Conservation (phyloP, 2,797 vertebrate genomes). For the Fratercula arctica region DNA sequence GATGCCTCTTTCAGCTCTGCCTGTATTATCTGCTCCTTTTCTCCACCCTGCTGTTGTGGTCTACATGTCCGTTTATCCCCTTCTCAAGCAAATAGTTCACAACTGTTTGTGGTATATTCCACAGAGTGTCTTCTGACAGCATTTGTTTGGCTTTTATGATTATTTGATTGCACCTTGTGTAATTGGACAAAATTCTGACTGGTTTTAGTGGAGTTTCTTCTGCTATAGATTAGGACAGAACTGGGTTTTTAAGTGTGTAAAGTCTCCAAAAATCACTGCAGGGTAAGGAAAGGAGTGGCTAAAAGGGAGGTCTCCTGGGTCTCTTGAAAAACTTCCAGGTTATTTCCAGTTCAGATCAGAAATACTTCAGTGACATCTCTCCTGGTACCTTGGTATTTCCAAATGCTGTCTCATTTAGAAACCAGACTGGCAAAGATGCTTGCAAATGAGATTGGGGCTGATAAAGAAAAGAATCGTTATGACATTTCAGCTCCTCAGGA, state of each 20-base stretch:
- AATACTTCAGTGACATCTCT: not conserved
- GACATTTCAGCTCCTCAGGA: not conserved
- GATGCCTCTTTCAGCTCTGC: not conserved
- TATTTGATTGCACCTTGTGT: not conserved
- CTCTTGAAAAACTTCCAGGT: not conserved
- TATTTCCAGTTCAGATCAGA: not conserved
- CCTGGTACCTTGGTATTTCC: not conserved
- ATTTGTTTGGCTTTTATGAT: not conserved
- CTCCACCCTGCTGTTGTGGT: not conserved
- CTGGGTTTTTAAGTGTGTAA: not conserved
- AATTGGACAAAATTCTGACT: not conserved
- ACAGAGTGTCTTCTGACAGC: not conserved
- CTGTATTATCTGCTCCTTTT: not conserved
- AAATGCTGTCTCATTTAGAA: not conserved
- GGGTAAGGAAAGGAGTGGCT: not conserved
- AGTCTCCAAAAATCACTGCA: not conserved
- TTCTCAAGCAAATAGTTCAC: not conserved
- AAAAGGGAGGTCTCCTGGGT: not conserved
- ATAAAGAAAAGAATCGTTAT: not conserved
- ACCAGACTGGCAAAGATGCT: not conserved
- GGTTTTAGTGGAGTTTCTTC: not conserved
- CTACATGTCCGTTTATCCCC: not conserved
- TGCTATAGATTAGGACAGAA: not conserved
- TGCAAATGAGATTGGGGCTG: not conserved
- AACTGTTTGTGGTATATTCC: not conserved